phyloP scores from a whole-genome alignment of 2,113 vertebrate species.

The Perognathus longimembris region DNA sequence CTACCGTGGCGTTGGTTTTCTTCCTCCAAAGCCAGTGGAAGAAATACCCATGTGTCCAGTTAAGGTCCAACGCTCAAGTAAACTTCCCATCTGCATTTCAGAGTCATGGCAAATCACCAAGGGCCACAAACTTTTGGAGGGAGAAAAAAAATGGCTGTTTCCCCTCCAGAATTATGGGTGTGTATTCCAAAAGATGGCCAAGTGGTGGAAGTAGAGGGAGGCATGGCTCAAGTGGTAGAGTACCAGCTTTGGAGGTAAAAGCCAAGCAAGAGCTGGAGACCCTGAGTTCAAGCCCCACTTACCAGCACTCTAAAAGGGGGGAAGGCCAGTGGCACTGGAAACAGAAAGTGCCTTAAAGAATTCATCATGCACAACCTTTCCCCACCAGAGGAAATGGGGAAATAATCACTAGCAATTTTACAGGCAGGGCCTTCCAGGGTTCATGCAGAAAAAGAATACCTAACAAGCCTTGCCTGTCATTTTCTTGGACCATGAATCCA shows the following conservation, averaged over 20 bases:
- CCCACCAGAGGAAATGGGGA: not conserved
- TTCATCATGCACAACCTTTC: not conserved
- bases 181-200: not conserved
- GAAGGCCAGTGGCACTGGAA: not conserved
- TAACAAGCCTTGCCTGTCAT: not conserved
- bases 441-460: not conserved
- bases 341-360: not conserved
- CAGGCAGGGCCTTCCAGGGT: not conserved
- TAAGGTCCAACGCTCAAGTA: not conserved
- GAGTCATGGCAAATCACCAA: not conserved
- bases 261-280: too few relatives aligned
- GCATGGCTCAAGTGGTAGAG: too few relatives aligned
- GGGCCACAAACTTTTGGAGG: not conserved
- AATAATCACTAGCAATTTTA: not conserved
- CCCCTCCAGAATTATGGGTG: not conserved
- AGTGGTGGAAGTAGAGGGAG: not conserved
- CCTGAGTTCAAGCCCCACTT: too few relatives aligned
- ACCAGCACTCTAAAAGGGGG: too few relatives aligned
- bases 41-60: not conserved
- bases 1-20: not conserved
- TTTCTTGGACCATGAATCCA: not conserved
- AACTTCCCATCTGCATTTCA: not conserved
- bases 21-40: constrained; percentile 2
- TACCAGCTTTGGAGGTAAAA: too few relatives aligned
- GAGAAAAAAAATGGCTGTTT: not conserved